Evolutionary conservation across 1,140 invertebrate genomes (phyloP), one percentile per base, ranked within the genome.

Genomic region (Anastrepha ludens): DNA sequence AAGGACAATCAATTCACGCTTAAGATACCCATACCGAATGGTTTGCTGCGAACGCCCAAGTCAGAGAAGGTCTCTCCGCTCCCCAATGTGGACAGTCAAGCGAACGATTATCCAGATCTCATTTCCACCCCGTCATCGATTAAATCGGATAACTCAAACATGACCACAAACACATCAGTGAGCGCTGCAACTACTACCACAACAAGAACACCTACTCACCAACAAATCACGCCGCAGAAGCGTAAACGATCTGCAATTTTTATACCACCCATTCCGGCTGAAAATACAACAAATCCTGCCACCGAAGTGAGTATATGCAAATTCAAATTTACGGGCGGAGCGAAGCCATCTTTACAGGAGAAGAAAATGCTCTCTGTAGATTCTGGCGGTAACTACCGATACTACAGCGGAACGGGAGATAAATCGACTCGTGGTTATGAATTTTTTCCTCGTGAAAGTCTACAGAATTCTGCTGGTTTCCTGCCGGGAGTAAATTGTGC

Each of bases 351-450:
- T 78, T 92, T 98, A 50, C 97, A 98, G 92, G 97, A 98, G 90
- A 98, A 98, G 93, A 98, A 98, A 93, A 98, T 97, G 95, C 94
- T 98, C 0, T 97, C 97, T 0, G 97, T 98, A 2, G 97, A 97
- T 91, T 96, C 97, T 0, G 97, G 96, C 3, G 97, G 97, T 0
- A 97, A 97, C 90, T 97, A 97, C 90, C 94, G 97, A 20, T 98
- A 97, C 89, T 98, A 97, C 91, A 97, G 97, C 90, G 95, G 96
- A 39, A 96, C 96, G 9, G 96, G 96, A 0, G 96, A 96, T 89
- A 96, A 97, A 90, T 96, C 95, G 9, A 96, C 96, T 94, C 93
- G 96, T 70, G 96, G 96, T 9, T 97, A 97, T 91, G 96, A 97
- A 89, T 97, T 96, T 89, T 95, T 97, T 88, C 96, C 96, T 0